Evolutionary conservation across 2,888 invertebrate species (phyloP), one percentile per base, ranked within the genome.

Genomic region (Agonopterix subpropinquella): DNA sequence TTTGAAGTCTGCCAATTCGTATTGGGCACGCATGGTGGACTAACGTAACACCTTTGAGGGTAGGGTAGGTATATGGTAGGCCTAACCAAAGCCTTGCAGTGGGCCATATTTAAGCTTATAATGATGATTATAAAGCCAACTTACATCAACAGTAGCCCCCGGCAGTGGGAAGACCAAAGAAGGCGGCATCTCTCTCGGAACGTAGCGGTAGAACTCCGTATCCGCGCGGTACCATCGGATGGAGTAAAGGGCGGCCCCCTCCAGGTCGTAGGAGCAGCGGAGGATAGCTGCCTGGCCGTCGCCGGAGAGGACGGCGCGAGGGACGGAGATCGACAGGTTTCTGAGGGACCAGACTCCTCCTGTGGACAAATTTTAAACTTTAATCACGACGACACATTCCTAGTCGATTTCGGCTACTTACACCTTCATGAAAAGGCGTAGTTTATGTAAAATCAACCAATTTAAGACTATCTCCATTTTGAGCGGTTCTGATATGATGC

Each of bases 151-250:
- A 46, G 91, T 90, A 13, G 94, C 90, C 45, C 92, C 93, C 0
- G 91, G 91, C 48, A 92, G 75, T 0, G 91, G 89, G 62, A 93
- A 94, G 36, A 92, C 92, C 76, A 91, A 89, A 4, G 92, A 91
- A 0, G 93, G 92, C 0, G 93, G 93, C 67, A 90, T 89, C 64
- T 93, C 93, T 50, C 93, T 90, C 4, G 94, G 94, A 53, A 93
- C 92, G 68, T 89, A 94, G 64, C 94, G 89, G 81, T 94, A 95
- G 87, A 95, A 94, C 80, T 95, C 94, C 5, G 90, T 90, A 56
- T 92, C 91, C 3, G 92, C 92, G 52, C 92, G 89, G 78, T 94
- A 94, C 94, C 94, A 95, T 10, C 73, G 59, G 56, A 77, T 77
- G 54, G 93, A 92, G 80, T 94, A 94, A 4, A 95, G 89, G 0